phyloP scores from a whole-genome alignment of 2,797 vertebrate genomes.

The Alauda arvensis region DNA sequence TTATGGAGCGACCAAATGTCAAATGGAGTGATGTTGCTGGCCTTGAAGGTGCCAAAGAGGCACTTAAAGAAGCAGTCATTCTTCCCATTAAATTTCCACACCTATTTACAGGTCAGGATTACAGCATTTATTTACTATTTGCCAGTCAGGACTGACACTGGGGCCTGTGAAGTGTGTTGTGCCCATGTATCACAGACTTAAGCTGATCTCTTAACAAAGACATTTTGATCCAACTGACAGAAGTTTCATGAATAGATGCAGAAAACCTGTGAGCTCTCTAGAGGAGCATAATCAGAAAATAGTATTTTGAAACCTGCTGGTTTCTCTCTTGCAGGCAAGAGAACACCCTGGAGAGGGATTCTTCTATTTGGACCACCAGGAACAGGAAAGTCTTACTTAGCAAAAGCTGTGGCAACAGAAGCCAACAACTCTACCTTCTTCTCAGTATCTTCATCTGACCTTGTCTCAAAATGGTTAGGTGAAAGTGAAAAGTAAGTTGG shows the following conservation, averaged over 20 bases:
- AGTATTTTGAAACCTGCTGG: background rate
- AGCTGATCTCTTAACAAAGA: background rate
- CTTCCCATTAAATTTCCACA: constrained; percentile 99
- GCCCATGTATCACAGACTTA: background rate
- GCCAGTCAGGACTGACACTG: background rate
- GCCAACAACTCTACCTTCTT: constrained; percentile 99
- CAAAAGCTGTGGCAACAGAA: constrained; percentile 97
- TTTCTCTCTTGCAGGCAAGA: constrained; percentile 81
- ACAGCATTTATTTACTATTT: background rate
- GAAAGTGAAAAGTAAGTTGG: constrained; percentile 96
- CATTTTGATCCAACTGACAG: background rate
- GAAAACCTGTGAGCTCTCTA: background rate
- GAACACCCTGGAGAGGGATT: constrained; percentile 96
- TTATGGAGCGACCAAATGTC: constrained; percentile 96
- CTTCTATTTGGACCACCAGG: constrained; percentile 96
- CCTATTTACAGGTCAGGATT: constrained; percentile 89
- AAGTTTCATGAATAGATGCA: background rate
- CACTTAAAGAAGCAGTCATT: constrained; percentile 97
- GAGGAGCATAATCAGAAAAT: background rate
- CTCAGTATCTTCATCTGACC: constrained; percentile 94
- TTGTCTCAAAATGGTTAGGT: constrained; percentile 97
- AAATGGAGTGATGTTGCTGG: constrained; percentile 96
- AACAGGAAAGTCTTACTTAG: constrained; percentile 97
- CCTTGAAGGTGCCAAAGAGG: constrained; percentile 95
- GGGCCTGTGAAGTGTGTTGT: background rate